Conservation (phyloP, 2,797 vertebrate genomes). For the Phataginus tetradactyla region DNA sequence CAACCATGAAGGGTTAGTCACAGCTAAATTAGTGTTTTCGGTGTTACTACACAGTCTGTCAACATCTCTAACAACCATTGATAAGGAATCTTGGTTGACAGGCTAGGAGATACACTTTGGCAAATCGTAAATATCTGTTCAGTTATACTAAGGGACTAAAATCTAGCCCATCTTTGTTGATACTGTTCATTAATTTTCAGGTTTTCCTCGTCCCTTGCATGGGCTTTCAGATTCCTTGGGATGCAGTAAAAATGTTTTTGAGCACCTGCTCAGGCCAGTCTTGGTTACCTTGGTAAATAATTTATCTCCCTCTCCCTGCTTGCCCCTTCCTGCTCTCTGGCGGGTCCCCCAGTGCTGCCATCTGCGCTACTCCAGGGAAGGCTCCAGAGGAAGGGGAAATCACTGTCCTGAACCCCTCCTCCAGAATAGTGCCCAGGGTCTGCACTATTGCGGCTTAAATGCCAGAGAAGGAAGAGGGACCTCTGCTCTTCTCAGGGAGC, state of each 20-base stretch:
- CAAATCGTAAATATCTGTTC: slow-evolving; percentile 28
- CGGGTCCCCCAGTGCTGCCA: neutral
- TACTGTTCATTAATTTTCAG: neutral
- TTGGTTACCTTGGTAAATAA: neutral
- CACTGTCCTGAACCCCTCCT: neutral
- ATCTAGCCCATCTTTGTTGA: neutral
- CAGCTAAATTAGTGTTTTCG: neutral
- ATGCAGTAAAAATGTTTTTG: neutral
- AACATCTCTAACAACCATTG: slow-evolving; percentile 21
- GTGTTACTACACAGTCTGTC: neutral
- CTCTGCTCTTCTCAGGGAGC: neutral
- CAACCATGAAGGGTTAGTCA: neutral
- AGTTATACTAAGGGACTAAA: neutral
- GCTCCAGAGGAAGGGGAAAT: neutral
- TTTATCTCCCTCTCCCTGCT: neutral
- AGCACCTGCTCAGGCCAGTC: neutral
- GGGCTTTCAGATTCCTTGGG: neutral
- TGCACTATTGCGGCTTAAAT: neutral
- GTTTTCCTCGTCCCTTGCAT: neutral
- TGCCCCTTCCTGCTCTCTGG: neutral
- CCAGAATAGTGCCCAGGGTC: neutral
- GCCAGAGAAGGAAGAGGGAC: neutral
- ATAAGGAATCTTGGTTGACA: neutral
- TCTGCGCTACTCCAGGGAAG: neutral
- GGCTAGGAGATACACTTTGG: neutral